Conservation (phyloP, 2,888 invertebrate species). For the Eupithecia centaureata region DNA sequence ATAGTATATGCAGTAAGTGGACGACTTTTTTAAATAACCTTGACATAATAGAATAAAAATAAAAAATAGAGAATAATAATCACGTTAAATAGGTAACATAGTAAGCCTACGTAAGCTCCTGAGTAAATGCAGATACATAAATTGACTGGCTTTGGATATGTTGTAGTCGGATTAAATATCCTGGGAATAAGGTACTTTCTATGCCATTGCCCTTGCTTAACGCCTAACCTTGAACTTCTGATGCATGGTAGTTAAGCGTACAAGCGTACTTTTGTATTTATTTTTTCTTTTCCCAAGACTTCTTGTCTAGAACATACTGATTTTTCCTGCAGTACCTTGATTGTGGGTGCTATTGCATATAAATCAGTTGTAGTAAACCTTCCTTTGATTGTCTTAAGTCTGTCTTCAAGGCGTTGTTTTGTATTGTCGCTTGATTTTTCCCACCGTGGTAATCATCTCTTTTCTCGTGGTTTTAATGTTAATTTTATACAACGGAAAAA, state of each 20-base stretch:
- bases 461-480: background rate
- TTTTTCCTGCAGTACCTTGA: background rate
- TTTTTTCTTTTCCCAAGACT: background rate
- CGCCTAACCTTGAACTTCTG: background rate
- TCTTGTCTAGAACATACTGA: background rate
- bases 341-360: background rate
- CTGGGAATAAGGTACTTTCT: background rate
- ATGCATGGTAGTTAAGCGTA: background rate
- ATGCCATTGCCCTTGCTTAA: background rate
- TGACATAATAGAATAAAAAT: too few species aligned
- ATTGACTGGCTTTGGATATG: background rate
- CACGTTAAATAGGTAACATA: too few species aligned
- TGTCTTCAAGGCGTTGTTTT: background rate
- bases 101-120: too few species aligned
- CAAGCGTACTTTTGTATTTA: too few species aligned
- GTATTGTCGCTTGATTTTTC: background rate
- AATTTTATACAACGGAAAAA: background rate
- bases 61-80: too few species aligned
- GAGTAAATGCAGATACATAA: background rate
- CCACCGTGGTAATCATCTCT: background rate
- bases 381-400: background rate
- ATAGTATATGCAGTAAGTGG: too few species aligned
- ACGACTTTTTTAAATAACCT: too few species aligned
- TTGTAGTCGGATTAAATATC: background rate
- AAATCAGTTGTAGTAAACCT: constrained; percentile 12